Evolutionary conservation across 1,140 invertebrate species (phyloP), one percentile per base, ranked within the genome.

Genomic region (Gerris buenoi): DNA sequence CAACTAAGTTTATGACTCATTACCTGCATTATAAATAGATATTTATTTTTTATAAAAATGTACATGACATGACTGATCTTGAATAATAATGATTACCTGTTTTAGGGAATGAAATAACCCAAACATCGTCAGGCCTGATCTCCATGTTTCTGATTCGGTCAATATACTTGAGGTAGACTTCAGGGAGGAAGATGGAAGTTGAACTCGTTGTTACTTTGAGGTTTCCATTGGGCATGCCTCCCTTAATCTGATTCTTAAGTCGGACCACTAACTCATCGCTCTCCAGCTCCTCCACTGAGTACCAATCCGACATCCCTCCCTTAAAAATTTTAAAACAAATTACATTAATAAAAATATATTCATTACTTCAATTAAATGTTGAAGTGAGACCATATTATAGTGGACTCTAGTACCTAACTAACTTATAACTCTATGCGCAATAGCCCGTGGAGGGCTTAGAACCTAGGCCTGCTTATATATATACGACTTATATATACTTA

Each of bases 91-190:
- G 23, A 60, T 74, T 71, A 76, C 80, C 80, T 67, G 77, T 78
- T 71, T 80, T 81, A 0, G 79, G 78, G 65, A 76, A 80, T 28
- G 76, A 78, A 22, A 80, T 74, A 27, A 80, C 72, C 76, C 76
- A 80, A 15, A 77, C 69, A 68, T 80, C 79, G 70, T 79, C 78
- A 0, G 72, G 63, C 15, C 74, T 67, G 14, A 77, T 72, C 68
- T 75, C 71, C 64, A 79, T 73, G 46, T 77, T 70, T 59, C 70
- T 65, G n/a, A 78, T 72, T 46, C 70, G 65, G 2, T 76, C 72
- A 13, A 71, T 68, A 46, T 72, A 72, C 23, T 60, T 25, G 5
- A 60, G 58, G 23, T 60, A 60, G 22, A 5, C 58, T 3, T 60
- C 23, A 15, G 23, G 15, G 5, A 60, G 22, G 23, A 60, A 25